Base-by-base conservation (phyloP, 2,888 invertebrate species). In the Halictus quadricinctus region DNA sequence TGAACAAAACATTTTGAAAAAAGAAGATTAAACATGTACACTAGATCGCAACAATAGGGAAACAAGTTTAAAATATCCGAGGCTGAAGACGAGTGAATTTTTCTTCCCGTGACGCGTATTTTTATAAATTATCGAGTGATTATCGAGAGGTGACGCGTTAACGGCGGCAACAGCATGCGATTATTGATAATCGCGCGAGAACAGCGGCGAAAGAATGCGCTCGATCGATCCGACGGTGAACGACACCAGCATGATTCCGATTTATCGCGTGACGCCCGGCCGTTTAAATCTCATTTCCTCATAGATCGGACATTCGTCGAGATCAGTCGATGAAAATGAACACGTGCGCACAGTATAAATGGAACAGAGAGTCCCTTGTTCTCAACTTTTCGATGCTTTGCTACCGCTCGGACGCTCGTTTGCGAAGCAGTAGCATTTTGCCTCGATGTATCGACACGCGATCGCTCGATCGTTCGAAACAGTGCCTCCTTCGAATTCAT, bases 361-460 rank as follows among this genome's bases (percentile, higher is more conserved):
- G 89, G 90, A 92, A 93, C 93, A 93, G 91, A 91, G 91, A 85
- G 85, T 87, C 88, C 89, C 91, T 93, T 93, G 93, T 92, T 90
- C 91, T 88, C 77, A 75, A 81, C 83, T 85, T 85, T 87, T 84
- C 81, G 83, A 85, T 77, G 79, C 80, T 79, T 64, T 46, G 70
- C 50, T 18, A 74, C 72, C 54, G 81, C 76, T 76, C 58, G 58
- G 79, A 74, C 79, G 66, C 72, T 81, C 79, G 76, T 83, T 79
- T 78, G 79, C 81, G 76, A 46, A 83, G 48, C 75, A 87, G 84
- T 72, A 77, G 73, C 80, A 76, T 80, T 76, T 72, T 29, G 50
- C 50, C 78, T 74, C 29, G 72, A 83, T 79, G 58, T 79, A 86
- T 78, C 77, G 70, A 70, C 81, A 72, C 82, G 69, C 72, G 75